Base-by-base conservation (phyloP, 1,140 invertebrate species). In the Camponotus pennsylvanicus region DNA sequence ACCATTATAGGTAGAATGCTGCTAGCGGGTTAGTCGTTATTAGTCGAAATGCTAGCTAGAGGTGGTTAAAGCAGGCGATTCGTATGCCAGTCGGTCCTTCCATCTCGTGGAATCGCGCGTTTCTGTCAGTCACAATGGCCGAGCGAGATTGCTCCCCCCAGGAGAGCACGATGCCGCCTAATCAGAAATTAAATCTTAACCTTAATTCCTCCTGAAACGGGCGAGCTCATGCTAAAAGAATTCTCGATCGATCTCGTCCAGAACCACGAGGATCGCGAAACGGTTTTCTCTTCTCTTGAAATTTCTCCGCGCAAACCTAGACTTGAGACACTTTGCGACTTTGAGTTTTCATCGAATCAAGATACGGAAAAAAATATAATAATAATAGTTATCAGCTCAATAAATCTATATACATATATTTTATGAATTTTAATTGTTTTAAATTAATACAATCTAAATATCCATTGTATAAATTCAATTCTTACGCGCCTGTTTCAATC, bases 141-240 rank as follows among this genome's bases (percentile, higher is more conserved):
- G 84, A 91, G 91, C 89, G 89, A 92, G 92, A 95, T 94, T 93
- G 92, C 91, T 88, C 92, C 89, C 27, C 88, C 13, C 82, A 88
- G 89, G 93, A 93, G 88, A 78, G 88, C 73, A 87, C 86, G 90
- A 86, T 89, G 87, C 84, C 88, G 90, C 91, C 93, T 94, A 94
- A 95, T 95, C 94, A 94, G 93, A 94, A 95, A 95, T 95, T 94
- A 95, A 94, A 95, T 94, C 93, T 94, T 93, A 93, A 92, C 92
- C 92, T 93, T 94, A 93, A 94, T 94, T 93, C 90, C 89, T 90
- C 73, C 84, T 86, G 89, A 90, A 91, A 90, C 88, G 85, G 87
- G 83, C 80, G 71, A 86, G 80, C 83, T 87, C 71, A 71, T 75
- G 79, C 82, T 82, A 78, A 80, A 91, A 89, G 86, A 90, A 92